Base-by-base conservation (phyloP, 2,797 vertebrate species). In the Coilia nasus region DNA sequence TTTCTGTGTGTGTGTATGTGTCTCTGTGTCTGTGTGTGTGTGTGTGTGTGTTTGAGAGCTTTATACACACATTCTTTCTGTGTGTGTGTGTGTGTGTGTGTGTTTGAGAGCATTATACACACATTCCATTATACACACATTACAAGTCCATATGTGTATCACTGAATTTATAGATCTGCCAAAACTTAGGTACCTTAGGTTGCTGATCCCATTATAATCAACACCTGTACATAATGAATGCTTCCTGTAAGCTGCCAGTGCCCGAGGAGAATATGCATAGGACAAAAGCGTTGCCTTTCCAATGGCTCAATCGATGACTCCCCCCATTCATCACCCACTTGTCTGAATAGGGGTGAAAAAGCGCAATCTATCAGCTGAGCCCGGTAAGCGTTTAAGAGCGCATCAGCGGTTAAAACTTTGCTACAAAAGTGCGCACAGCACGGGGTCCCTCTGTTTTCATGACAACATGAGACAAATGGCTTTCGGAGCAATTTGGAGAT, bases 291-390 rank as follows among this genome's bases (percentile, higher is more conserved):
- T 88, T 81, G 83, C 81, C 81, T 86, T 89, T 85, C 89, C 89
- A 86, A 82, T 91, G 92, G 90, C 93, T 92, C 87, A 93, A 95
- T 94, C 94, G 93, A 94, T 95, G 88, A 75, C 81, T 83, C 88
- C 35, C 87, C 91, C 88, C 88, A 93, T 94, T 92, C 92, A 93
- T 94, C 93, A 94, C 89, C 89, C 88, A 64, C 88, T 88, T 88
- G 92, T 93, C 92, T 87, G 84, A 62, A 86, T 15, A 62, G 86
- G 89, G 90, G 81, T 84, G 84, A 84, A 85, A 86, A 87, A 83
- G 31, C 83, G 47, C 84, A 84, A 85, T 89, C 78, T 84, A 86
- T 90, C 88, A 88, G 54, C 82, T 54, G 31, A 25, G 25, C 59
- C 82, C 56, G 81, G 64, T 57, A n/a, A 87, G 82, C 3, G 87